Evolutionary conservation across 1,140 invertebrate species (phyloP), one percentile per base, ranked within the genome.

Genomic region (Telenomus remus): DNA sequence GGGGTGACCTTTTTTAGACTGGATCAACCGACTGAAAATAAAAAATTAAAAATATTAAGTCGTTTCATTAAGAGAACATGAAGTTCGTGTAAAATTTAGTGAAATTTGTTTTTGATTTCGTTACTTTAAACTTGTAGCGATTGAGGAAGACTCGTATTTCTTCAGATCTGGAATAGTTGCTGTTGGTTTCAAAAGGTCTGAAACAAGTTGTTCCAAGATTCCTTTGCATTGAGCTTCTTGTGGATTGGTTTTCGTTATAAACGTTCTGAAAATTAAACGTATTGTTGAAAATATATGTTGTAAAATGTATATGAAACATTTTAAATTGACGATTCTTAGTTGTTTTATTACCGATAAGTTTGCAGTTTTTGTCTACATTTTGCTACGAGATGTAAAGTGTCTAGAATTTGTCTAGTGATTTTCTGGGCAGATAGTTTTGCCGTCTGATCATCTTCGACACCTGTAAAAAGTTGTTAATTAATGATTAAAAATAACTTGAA

Each of bases 171-270:
- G 60, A 43, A 91, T 79, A 14, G 88, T 86, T 60, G 83, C 85
- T 1, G 85, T 82, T 8, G 87, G 81, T 56, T 89, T 82, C 2
- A 91, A 81, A 19, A 91, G 71, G 78, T 91, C 90, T 6, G 84
- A 86, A 0, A 90, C 76, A 63, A 91, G 71, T 64, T 89, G 88
- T 79, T 91, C 89, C 15, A 91, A 79, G 14, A 91, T 80, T 1
- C 91, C 88, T 9, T 80, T 72, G 69, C 88, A 89, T 71, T 88
- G 75, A 19, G 83, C 82, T 70, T 85, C 84, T 65, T 82, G 80
- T 33, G 80, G 72, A 43, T 57, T 84, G 44, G 81, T 50, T 66
- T 84, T 86, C 4, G 53, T 72, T n/a, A 87, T 84, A 5, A 84
- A 65, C 27, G 74, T 83, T 65, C 81, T 85, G 3, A 13, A 73